phyloP scores from a whole-genome alignment of 2,888 invertebrate genomes.

The Amblyteles armatorius region DNA sequence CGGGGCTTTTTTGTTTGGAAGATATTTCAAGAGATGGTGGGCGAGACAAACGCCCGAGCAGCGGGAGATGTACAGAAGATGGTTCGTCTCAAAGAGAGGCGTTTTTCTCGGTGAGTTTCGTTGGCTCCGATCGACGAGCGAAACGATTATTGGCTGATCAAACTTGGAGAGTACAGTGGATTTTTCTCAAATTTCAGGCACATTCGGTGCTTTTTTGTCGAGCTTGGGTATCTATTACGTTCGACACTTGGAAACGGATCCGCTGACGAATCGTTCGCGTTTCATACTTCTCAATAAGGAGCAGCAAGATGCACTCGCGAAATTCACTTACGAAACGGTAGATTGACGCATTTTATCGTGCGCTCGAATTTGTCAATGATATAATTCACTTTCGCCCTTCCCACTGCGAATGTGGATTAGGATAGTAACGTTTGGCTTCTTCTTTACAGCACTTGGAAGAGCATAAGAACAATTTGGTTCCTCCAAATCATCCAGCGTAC shows the following conservation, averaged over 20 bases:
- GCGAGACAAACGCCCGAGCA: conserved; percentile 79
- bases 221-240: conserved; percentile 77
- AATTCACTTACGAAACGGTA: conserved; percentile 81
- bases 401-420: neutral
- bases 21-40: conserved; percentile 85
- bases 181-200: conserved; percentile 70
- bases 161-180: conserved; percentile 1
- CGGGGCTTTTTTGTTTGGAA: conserved; percentile 81
- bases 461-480: conserved; percentile 78
- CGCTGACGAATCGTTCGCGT: conserved; percentile 85
- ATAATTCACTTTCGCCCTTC: neutral
- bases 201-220: conserved; percentile 70
- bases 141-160: neutral
- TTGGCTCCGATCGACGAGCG: neutral
- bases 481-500: conserved; percentile 81
- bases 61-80: conserved; percentile 74
- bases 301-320: conserved; percentile 83
- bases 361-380: neutral
- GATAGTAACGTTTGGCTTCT: conserved; percentile 26
- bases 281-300: conserved; percentile 85
- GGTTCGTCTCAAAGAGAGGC: conserved; percentile 67
- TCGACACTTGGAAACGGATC: conserved; percentile 85
- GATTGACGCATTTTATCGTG: neutral
- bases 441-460: conserved; percentile 78
- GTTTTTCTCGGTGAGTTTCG: conserved; percentile 67